These are phyloP conservation scores for Polydesmus complanatus DNA, from an alignment of 2,888 invertebrate genomes.

Conservation along the genomic window DNA sequence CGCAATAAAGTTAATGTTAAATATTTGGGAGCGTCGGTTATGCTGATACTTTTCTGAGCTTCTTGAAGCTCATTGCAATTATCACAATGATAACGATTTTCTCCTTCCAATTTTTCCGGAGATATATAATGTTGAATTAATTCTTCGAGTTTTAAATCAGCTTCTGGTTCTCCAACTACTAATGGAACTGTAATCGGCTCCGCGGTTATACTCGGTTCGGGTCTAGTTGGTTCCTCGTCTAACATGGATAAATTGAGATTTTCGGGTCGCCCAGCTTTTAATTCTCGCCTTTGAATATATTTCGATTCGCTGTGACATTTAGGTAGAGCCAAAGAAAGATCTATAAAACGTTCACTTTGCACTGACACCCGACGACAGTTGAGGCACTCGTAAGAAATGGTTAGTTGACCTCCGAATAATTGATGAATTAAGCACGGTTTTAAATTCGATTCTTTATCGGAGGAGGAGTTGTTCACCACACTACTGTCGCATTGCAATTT, in stretches of 20 bases:
- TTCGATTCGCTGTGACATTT: slow-evolving; percentile 18
- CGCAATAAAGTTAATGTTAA: slow-evolving; percentile 66
- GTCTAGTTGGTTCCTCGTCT: neutral
- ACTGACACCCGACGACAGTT: slow-evolving; percentile 56
- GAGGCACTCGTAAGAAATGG: slow-evolving; percentile 58
- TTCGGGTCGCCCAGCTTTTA: slow-evolving; percentile 6
- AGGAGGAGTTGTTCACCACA: neutral
- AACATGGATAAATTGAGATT: neutral
- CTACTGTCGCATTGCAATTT: neutral
- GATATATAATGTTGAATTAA: slow-evolving; percentile 59
- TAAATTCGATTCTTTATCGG: neutral
- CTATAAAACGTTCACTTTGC: slow-evolving; percentile 63
- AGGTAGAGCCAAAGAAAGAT: slow-evolving; percentile 41
- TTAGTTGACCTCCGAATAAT: slow-evolving; percentile 60
- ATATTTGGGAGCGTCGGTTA: slow-evolving; percentile 59
- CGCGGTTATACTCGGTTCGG: neutral
- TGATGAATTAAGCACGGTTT: slow-evolving; percentile 43
- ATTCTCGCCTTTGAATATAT: slow-evolving; percentile 7
- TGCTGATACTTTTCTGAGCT: slow-evolving; percentile 54
- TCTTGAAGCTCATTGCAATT: slow-evolving; percentile 59
- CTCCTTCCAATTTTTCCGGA: slow-evolving; percentile 60
- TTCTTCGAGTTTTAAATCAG: slow-evolving; percentile 43
- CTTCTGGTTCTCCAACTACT: neutral
- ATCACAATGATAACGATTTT: slow-evolving; percentile 69
- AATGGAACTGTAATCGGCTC: neutral